Evolutionary conservation across 2,888 invertebrate genomes (phyloP), one percentile per base, ranked within the genome.

Genomic region (Leucoma salicis): DNA sequence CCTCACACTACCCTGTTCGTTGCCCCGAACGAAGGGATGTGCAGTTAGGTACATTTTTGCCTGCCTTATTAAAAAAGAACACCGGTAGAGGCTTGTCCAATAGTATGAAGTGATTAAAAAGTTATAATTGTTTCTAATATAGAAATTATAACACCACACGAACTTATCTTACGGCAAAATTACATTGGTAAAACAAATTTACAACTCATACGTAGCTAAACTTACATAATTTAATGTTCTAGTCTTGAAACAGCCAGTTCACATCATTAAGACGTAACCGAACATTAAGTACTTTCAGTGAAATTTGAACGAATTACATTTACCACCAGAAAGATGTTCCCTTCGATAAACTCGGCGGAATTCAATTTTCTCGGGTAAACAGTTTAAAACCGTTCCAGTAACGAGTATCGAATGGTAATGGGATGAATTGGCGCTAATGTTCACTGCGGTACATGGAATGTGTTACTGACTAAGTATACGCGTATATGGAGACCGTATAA

Each of bases 361-460:
- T 70, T 65, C 65, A 68, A 71, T 71, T 71, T 70, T 61, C 56
- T 39, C 49, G 58, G 55, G 66, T 71, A 72, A 75, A 75, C 76
- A 73, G 63, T 70, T 72, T 70, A 66, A 63, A 65, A 65, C 58
- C 63, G 66, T 63, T 57, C 63, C 62, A 55, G 60, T 74, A 72
- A 71, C 69, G 69, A 73, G 74, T 70, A 72, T 74, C 67, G 69
- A 71, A 76, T 76, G 75, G 70, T 70, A 74, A 77, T 74, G 66
- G 70, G 69, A 71, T 70, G 71, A 77, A 78, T 78, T 70, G 71
- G 64, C 66, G 70, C 65, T 76, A 74, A 77, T 75, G 70, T 69
- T 73, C 66, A 39, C 44, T 41, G 33, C 44, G 48, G 54, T 37
- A 49, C 57, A 61, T 49, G 54, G 53, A 53, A 57, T 58, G 50